phyloP scores from a whole-genome alignment of 1,140 invertebrate species.

The Drosophila kepulauana region DNA sequence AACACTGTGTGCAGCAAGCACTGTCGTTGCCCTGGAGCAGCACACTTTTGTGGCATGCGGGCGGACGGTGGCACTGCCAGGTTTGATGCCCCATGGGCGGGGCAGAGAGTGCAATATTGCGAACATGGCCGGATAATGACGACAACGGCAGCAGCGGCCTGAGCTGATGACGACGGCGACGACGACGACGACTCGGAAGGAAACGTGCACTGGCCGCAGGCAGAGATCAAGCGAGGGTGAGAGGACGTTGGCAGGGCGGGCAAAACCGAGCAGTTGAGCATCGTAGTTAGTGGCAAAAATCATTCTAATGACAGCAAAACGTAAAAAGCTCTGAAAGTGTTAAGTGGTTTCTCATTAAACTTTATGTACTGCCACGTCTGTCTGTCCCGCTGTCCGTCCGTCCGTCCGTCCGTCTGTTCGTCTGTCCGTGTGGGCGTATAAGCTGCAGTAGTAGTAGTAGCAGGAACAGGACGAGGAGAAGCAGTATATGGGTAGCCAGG shows the following conservation, averaged over 20 bases:
- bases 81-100: slow-evolving; percentile 38
- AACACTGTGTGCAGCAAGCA: slow-evolving; percentile 13
- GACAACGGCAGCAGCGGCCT: slow-evolving; percentile 53
- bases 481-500: slow-evolving; percentile 29
- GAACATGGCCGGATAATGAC: slow-evolving; percentile 78
- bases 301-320: slow-evolving; percentile 84
- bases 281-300: slow-evolving; percentile 81
- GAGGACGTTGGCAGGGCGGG: not conserved
- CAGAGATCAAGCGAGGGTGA: slow-evolving; percentile 20
- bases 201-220: slow-evolving; percentile 74
- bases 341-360: slow-evolving; percentile 85
- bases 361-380: slow-evolving; percentile 76
- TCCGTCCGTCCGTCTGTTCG: slow-evolving; percentile 12
- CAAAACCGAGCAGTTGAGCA: slow-evolving; percentile 31
- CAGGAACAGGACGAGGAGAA: slow-evolving; percentile 19
- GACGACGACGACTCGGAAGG: slow-evolving; percentile 57
- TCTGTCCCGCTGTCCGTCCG: slow-evolving; percentile 14
- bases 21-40: slow-evolving; percentile 40
- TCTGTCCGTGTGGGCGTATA: slow-evolving; percentile 48
- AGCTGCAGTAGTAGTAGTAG: slow-evolving; percentile 25
- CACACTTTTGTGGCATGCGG: slow-evolving; percentile 58
- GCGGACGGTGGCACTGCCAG: slow-evolving; percentile 43
- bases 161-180: slow-evolving; percentile 26
- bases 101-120: slow-evolving; percentile 81
- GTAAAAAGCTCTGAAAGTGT: slow-evolving; percentile 83